Percentiles rank a stretch among this genome's conserved stretches.
Evolutionary conservation across 2,113 vertebrate genomes (phyloP).

Genomic region (Colaptes auratus): DNA sequence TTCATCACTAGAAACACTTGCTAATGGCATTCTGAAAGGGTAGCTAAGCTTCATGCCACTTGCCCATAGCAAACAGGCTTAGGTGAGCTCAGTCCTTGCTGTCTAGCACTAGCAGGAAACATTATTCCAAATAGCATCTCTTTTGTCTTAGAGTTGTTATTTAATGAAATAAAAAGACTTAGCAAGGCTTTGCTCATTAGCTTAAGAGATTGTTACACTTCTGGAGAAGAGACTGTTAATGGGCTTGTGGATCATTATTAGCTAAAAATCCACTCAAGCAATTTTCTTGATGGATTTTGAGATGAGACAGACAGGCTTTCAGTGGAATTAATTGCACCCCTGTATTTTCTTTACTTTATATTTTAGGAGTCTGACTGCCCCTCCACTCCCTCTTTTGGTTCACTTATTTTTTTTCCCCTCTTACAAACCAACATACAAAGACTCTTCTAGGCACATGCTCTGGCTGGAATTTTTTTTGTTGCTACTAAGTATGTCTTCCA

Average conservation of each 20-base stretch:
- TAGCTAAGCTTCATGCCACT: neutral
- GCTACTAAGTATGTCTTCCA: neutral
- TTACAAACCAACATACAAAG: neutral
- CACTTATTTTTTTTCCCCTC: neutral
- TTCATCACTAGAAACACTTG: neutral
- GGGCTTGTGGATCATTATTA: neutral
- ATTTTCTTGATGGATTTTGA: constrained; percentile 20
- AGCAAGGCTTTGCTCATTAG: constrained; percentile 7
- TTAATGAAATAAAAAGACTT: neutral
- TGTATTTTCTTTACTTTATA: constrained; percentile 8
- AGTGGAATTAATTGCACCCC: neutral
- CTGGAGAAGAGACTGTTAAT: neutral
- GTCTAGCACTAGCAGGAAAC: neutral
- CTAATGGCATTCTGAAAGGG: neutral
- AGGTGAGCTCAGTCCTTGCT: neutral
- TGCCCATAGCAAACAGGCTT: neutral
- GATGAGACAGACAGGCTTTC: neutral
- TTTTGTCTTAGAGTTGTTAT: neutral
- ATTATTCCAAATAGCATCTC: neutral
- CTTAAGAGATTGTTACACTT: constrained; percentile 8
- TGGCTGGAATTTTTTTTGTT: neutral
- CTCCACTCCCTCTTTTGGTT: neutral
- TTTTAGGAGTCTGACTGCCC: neutral
- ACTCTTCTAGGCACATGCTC: neutral
- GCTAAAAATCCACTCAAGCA: constrained; percentile 25